Percentiles rank a stretch among this genome's conserved stretches.
These are phyloP conservation scores for Pachyseris speciosa DNA, from an alignment of 64 coral and sea anemone species.

Conservation along the genomic window DNA sequence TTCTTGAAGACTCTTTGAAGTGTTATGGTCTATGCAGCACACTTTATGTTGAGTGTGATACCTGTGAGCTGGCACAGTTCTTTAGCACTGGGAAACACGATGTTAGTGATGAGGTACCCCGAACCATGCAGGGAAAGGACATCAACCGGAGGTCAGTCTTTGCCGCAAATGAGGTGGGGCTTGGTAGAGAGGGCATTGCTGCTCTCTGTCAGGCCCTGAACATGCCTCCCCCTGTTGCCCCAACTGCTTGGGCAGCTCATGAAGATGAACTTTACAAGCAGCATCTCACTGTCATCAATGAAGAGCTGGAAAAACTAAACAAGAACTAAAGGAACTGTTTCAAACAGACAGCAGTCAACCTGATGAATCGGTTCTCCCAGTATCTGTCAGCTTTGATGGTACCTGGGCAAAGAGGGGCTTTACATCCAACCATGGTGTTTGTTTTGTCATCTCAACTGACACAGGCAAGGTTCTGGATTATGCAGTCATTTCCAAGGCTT, in stretches of 20 bases:
- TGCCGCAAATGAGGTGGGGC: no score
- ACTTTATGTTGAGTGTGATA: neutral
- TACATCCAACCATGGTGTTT: constrained; percentile 47
- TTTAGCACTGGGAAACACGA: no score
- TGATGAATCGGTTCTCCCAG: neutral
- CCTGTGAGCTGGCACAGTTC: neutral
- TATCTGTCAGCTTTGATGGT: constrained; percentile 49
- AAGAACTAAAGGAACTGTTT: neutral
- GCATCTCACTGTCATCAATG: constrained; percentile 25
- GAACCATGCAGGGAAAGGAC: no score
- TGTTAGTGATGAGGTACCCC: no score
- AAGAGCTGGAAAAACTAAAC: constrained; percentile 19
- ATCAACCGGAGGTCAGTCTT: no score
- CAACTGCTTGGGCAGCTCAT: neutral
- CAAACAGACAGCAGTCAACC: neutral
- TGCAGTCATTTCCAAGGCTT: constrained; percentile 52
- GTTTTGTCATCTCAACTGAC: constrained; percentile 58
- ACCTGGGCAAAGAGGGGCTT: constrained; percentile 55
- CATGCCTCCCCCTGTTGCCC: neutral
- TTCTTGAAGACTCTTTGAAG: no score
- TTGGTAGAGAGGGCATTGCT: neutral
- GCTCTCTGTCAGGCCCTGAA: neutral
- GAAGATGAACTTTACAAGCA: neutral
- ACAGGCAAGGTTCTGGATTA: constrained; percentile 53
- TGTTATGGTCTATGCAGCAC: no score